Evolutionary conservation across 2,113 vertebrate species (phyloP), one percentile per base, ranked within the genome.

Genomic region (Otolemur garnettii): DNA sequence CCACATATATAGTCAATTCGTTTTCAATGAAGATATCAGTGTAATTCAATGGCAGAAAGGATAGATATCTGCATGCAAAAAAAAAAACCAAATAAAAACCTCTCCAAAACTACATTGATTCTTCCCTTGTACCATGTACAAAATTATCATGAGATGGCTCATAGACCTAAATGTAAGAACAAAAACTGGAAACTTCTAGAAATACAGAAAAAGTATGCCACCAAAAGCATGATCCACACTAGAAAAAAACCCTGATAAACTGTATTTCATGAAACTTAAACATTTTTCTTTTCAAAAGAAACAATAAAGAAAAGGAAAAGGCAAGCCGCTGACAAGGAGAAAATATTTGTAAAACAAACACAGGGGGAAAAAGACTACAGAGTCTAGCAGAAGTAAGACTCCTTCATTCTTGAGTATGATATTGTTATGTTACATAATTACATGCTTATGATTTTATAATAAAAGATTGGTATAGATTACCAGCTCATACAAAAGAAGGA

Each of bases 181-280:
- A 88, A 87, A 83, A 91, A 90, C 75, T 66, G 53, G 74, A 75
- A 86, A 74, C 14, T 68, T 81, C 59, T 69, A 60, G 78, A 68
- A 83, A 78, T 88, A 92, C 68, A 83, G 38, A 11, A 35, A 74
- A 86, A 78, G 62, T 80, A 84, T 45, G 12, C 66, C 68, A 80
- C 35, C 35, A 68, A 64, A 86, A 60, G 66, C 60, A 82, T 77
- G 50, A 74, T 42, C 35, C 50, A 81, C 53, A 68, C 35, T 4
- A 81, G 24, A 38, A 81, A 93, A 77, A 88, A 82, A 35, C 0
- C 50, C 0, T 68, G 30, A 75, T 66, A 96, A 62, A 64, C 18
- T 85, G 28, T 12, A 60, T 85, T 85, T 86, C 17, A 60, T 81
- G 30, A 81, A 90, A 64, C 55, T 66, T 72, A 21, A 57, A 92